Evolutionary conservation across 2,113 vertebrate genomes (phyloP).

Genomic region (Carassius gibelio): DNA sequence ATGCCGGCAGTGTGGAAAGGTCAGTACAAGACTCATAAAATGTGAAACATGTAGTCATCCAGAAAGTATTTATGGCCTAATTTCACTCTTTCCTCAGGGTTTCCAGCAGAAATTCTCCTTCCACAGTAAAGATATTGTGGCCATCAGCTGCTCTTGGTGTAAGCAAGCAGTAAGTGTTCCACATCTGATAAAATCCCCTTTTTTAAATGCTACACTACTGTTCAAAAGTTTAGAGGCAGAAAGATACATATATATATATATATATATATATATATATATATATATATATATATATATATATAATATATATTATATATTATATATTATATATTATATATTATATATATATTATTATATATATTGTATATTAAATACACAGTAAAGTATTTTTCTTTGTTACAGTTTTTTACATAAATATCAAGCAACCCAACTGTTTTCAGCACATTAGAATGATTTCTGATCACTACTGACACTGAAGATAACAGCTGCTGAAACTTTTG

Average conservation of each 20-base stretch:
- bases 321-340: no score
- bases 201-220: neutral
- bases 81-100: constrained; percentile 75
- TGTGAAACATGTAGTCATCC: neutral
- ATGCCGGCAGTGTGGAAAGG: constrained; percentile 93
- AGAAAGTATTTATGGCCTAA: neutral
- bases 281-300: no score
- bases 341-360: no score
- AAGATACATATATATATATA: neutral
- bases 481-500: no score
- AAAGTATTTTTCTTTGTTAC: no score
- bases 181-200: neutral
- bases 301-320: no score
- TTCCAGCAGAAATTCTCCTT: constrained; percentile 98
- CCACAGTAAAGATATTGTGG: constrained; percentile 96
- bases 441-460: no score
- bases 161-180: constrained; percentile 90
- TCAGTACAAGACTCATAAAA: constrained; percentile 55
- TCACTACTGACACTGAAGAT: no score
- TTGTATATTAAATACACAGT: no score
- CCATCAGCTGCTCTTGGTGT: constrained; percentile 99
- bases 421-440: no score
- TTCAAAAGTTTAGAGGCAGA: neutral
- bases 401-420: no score
- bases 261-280: no score